Evolutionary conservation across 1,140 invertebrate genomes (phyloP).

Genomic region (Leptinotarsa texana): DNA sequence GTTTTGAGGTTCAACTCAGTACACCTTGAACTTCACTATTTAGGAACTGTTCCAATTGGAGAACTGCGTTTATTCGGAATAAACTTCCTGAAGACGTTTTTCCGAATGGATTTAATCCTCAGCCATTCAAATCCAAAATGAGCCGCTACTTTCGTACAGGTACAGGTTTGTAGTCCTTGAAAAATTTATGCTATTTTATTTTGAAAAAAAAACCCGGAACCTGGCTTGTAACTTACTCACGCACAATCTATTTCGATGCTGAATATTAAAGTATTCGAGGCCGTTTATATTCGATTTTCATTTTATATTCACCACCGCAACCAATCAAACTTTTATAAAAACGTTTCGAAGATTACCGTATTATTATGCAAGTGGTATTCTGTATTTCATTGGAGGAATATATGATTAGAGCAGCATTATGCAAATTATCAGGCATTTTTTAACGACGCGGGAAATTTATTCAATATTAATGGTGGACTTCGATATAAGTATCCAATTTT

Average conservation of each 20-base stretch:
- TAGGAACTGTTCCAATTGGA: too few species aligned
- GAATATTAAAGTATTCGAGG: neutral
- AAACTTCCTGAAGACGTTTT: too few species aligned
- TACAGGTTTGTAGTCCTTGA: too few species aligned
- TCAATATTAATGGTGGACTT: constrained; percentile 16
- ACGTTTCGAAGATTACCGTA: constrained; percentile 11
- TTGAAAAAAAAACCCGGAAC: too few species aligned
- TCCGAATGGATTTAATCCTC: too few species aligned
- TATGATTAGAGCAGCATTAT: constrained; percentile 18
- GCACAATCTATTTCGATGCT: neutral
- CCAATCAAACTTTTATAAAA: constrained; percentile 24
- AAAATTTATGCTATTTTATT: too few species aligned
- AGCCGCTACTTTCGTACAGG: too few species aligned
- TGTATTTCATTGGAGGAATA: constrained; percentile 23
- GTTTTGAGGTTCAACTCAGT: too few species aligned
- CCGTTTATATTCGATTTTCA: constrained; percentile 1
- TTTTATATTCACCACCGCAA: constrained; percentile 13
- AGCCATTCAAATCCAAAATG: too few species aligned
- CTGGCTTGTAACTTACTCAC: too few species aligned
- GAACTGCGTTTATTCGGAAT: too few species aligned
- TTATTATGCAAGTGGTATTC: constrained; percentile 20
- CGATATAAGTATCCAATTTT: constrained; percentile 19
- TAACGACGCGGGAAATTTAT: constrained; percentile 12
- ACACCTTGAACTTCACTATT: too few species aligned
- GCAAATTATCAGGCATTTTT: constrained; percentile 15